Percentiles rank a stretch among this genome's conserved stretches.
Evolutionary conservation across 2,797 vertebrate species (phyloP).

Genomic region (Sphenodon punctatus): DNA sequence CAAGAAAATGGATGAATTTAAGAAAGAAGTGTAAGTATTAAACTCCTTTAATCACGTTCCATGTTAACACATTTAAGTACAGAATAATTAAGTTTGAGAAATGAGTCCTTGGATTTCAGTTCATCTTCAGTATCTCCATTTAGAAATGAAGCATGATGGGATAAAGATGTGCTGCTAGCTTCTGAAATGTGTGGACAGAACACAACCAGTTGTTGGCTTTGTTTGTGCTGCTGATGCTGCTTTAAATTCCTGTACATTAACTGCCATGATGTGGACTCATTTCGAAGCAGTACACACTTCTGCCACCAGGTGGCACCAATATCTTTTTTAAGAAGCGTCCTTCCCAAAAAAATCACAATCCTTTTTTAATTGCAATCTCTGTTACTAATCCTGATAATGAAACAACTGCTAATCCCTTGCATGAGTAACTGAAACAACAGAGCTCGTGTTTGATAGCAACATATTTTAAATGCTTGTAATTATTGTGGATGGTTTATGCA

Average conservation of each 20-base stretch:
- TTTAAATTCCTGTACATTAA: not conserved
- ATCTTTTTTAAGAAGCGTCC: not conserved
- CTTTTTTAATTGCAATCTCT: not conserved
- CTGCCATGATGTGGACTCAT: not conserved
- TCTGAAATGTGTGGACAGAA: not conserved
- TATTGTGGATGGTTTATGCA: not conserved
- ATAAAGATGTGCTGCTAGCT: not conserved
- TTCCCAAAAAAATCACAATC: not conserved
- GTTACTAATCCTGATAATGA: not conserved
- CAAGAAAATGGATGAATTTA: conserved; percentile 83
- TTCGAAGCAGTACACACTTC: not conserved
- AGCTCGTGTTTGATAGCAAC: not conserved
- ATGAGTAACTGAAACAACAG: not conserved
- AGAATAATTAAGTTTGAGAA: not conserved
- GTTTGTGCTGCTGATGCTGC: not conserved
- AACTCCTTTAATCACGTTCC: not conserved
- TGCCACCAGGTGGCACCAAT: not conserved
- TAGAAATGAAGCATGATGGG: not conserved
- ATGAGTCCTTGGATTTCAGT: not conserved
- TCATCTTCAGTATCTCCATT: not conserved
- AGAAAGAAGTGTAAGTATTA: conserved; percentile 89
- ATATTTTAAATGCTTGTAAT: not conserved
- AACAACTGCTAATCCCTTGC: not conserved
- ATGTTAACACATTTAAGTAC: not conserved
- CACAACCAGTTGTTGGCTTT: not conserved